These are phyloP conservation scores for Tenthredo distinguenda DNA, from an alignment of 2,888 invertebrate genomes.

Conservation along the genomic window DNA sequence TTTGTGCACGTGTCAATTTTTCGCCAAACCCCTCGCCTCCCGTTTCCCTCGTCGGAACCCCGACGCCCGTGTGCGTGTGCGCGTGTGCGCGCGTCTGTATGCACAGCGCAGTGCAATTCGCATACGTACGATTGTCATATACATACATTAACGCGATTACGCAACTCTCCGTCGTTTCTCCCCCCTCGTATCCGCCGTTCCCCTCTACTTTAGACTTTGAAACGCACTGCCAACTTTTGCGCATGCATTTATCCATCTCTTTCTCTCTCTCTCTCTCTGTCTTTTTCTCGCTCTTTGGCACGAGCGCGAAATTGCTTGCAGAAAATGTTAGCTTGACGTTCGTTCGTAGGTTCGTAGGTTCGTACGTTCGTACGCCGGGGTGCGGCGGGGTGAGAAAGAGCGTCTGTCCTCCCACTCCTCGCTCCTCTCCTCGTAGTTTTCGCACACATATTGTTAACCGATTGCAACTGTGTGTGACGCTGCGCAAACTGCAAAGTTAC, in stretches of 20 bases:
- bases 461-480: too few species aligned
- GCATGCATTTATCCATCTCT: conserved; percentile 52
- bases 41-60: background rate
- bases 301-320: background rate
- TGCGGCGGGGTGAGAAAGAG: too few species aligned
- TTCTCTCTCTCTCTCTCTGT: conserved; percentile 53
- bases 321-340: background rate
- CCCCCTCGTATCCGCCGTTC: conserved; percentile 46
- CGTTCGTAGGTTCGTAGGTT: background rate
- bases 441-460: too few species aligned
- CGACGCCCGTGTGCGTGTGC: too few species aligned
- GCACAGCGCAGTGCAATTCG: too few species aligned
- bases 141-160: conserved; percentile 6
- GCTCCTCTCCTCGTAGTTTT: too few species aligned
- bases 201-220: conserved; percentile 14
- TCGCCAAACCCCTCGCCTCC: background rate
- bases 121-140: background rate
- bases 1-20: conserved; percentile 61
- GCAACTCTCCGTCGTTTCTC: background rate
- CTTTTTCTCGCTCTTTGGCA: background rate
- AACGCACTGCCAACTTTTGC: conserved; percentile 24
- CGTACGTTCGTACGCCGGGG: too few species aligned
- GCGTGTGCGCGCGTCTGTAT: too few species aligned
- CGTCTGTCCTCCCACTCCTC: background rate
- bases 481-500: too few species aligned